Evolutionary conservation across 1,140 invertebrate species (phyloP), one percentile per base, ranked within the genome.

Genomic region (Drosophila dunni): DNA sequence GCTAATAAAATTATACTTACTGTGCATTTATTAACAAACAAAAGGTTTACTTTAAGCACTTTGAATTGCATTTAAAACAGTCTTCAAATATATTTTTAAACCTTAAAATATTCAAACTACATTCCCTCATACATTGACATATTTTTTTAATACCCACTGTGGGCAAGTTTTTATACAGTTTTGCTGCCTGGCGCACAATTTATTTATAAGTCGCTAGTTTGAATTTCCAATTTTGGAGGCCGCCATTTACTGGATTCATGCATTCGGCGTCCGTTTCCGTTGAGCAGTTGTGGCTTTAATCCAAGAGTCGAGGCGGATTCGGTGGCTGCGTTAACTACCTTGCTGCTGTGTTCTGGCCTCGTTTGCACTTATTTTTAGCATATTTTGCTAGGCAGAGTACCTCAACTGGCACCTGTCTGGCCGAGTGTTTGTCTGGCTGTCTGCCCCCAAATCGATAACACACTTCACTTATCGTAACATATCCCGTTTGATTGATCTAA

Each of bases 281-380:
- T 36, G 5, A 29, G 24, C 20, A 10, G 20, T 45, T 64, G n/a
- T 10, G 64, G 56, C 33, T 68, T 73, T 73, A 73, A 73, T 67
- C 70, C 62, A 13, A 20, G 40, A 57, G 36, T 24, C 42, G 24
- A 51, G 11, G 24, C 34, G 0, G 15, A 34, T 20, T 20, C 24
- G 11, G 17, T 44, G 38, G 34, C 10, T 46, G 51, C 46, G 53
- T 63, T 45, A 42, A 40, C 53, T 38, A 40, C 15, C 45, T 13
- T 38, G 33, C 24, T 7, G 33, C 57, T 50, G 64, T 65, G 70
- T 67, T 64, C 78, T 78, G 79, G 71, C 45, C 65, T 68, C 72
- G 69, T 81, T 68, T 68, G 79, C 75, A 76, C 70, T 86, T 85
- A 85, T 85, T 85, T 85, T 82, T 85, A 85, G 81, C 51, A 69